These are phyloP conservation scores for Rhyzopertha dominica DNA, from an alignment of 1,140 invertebrate species.

Conservation along the genomic window DNA sequence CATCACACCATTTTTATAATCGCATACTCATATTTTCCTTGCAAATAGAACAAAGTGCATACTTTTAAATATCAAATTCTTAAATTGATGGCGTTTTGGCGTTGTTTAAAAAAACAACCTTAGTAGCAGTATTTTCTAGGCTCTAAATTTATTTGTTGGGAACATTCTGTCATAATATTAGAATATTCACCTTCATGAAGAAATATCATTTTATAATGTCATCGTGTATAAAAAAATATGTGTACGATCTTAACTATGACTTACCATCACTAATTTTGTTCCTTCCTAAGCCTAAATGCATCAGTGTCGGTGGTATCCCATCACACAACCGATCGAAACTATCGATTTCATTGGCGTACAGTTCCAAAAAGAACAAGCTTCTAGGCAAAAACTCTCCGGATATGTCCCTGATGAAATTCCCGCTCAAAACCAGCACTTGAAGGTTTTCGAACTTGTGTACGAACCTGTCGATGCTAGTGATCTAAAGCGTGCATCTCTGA, in stretches of 20 bases:
- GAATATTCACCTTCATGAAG: not conserved
- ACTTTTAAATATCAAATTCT: too few species aligned
- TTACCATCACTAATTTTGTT: slow-evolving; percentile 24
- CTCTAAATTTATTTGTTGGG: not conserved
- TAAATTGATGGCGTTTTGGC: too few species aligned
- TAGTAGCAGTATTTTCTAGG: not conserved
- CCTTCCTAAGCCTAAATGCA: slow-evolving; percentile 23
- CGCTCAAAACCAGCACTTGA: slow-evolving; percentile 26
- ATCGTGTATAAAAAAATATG: not conserved
- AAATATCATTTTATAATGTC: not conserved
- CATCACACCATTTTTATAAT: too few species aligned
- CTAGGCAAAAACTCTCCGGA: slow-evolving; percentile 22
- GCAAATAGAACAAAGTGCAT: too few species aligned
- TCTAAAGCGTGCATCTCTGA: slow-evolving; percentile 17
- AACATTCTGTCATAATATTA: not conserved
- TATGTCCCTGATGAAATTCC: slow-evolving; percentile 27
- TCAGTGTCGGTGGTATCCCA: slow-evolving; percentile 20
- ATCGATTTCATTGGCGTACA: slow-evolving; percentile 29
- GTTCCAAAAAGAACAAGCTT: slow-evolving; percentile 28
- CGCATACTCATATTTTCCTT: too few species aligned
- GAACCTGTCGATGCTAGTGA: slow-evolving; percentile 24
- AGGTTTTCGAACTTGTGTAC: slow-evolving; percentile 24
- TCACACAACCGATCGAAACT: slow-evolving; percentile 19
- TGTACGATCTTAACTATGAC: not conserved
- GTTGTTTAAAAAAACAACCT: not conserved